Evolutionary conservation across 2,113 vertebrate genomes (phyloP), one percentile per base, ranked within the genome.

Genomic region (Grus americana): DNA sequence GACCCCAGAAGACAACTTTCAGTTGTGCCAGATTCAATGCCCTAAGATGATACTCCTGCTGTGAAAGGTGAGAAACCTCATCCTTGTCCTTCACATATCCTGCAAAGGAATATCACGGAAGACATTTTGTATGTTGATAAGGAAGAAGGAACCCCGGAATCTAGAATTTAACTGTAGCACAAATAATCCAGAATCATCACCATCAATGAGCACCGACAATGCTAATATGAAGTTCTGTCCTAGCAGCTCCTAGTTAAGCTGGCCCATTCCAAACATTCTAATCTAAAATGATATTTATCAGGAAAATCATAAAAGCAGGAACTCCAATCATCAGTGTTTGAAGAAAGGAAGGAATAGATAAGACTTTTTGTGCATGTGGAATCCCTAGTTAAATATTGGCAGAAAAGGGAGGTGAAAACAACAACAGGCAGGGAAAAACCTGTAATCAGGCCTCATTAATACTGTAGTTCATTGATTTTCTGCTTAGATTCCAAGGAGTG

Each of bases 381-480:
- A 89, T 80, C 29, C 59, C 47, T 90, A 20, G 22, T 78, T 96
- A 93, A 93, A 78, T 63, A 86, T 36, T 59, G 23, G 29, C 55
- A 92, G 82, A 92, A 93, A 82, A 75, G 20, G 36, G 57, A 94
- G 38, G 49, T 85, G 24, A 82, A 90, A 82, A 72, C 75, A 88
- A 58, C 70, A 80, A 80, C 50, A 92, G 72, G 19, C 67, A 87
- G 36, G 27, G 61, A 81, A 92, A 40, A 75, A 54, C 19, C 61
- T 89, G 61, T 91, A 72, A 83, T 87, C 49, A 87, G 44, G 42
- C 29, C 36, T 93, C 68, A 95, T 90, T 95, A 91, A 65, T 85
- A 81, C 63, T 62, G 50, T 74, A 86, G 61, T 47, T 80, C 87
- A 78, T 85, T 92, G 79, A 72, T 94, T 91, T 93, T 92, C 65